Percentiles rank a stretch among this genome's conserved stretches.
Evolutionary conservation across 2,113 vertebrate genomes (phyloP).

Genomic region (Cyphomyrus discorhynchus): DNA sequence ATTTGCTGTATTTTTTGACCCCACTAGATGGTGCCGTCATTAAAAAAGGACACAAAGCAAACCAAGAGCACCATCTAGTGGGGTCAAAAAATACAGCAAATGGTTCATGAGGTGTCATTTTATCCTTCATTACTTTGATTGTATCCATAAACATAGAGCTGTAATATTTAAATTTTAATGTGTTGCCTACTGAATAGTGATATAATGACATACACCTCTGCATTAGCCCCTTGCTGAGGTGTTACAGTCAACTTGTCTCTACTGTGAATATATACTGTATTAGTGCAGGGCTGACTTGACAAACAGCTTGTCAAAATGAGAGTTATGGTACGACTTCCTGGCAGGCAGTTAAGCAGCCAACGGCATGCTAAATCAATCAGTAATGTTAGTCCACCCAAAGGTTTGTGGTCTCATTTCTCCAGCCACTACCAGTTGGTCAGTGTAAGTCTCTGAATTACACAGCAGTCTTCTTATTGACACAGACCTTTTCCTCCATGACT

Average conservation of each 20-base stretch:
- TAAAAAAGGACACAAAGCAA: too few species aligned
- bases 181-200: neutral
- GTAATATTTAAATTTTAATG: neutral
- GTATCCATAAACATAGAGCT: neutral
- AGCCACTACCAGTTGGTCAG: neutral
- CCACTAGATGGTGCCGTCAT: too few species aligned
- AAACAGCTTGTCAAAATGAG: neutral
- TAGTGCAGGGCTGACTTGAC: neutral
- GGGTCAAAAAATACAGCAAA: too few species aligned
- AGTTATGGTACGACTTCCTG: neutral
- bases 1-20: too few species aligned
- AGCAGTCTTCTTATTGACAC: neutral
- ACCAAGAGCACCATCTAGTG: too few species aligned
- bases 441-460: neutral
- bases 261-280: neutral
- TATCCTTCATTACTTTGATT: neutral
- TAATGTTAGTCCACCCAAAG: neutral
- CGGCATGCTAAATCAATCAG: neutral
- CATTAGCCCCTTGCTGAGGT: neutral
- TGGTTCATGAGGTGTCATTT: neutral
- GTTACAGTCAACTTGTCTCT: neutral
- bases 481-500: neutral
- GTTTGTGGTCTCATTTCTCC: neutral
- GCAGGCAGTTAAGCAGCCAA: neutral
- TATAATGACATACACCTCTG: neutral